Evolutionary conservation across 2,888 invertebrate genomes (phyloP), one percentile per base, ranked within the genome.

Genomic region (Diplolepis rosae): DNA sequence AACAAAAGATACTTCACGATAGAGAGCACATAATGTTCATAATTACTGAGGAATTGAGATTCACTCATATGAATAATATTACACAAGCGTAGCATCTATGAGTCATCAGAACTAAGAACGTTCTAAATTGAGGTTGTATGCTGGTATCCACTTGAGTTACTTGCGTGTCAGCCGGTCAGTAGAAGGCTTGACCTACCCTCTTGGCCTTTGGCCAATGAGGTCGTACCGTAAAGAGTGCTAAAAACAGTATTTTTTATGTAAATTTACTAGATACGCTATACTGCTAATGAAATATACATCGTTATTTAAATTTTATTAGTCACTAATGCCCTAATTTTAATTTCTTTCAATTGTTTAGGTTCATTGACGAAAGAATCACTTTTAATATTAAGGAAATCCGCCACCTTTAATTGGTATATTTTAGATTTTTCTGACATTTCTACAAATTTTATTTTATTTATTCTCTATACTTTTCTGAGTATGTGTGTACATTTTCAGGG

Each of bases 161-260:
- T 35, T 32, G 32, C 24, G 24, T 61, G 56, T 61, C 22, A 61
- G 56, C 56, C 56, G 39, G 56, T 61, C 39, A 61, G 24, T 61
- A 39, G 56, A 61, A 61, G 56, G 56, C 56, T 39, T 61, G 56
- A 61, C 56, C 56, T 61, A 61, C 35, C 56, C 35, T 61, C 56
- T 61, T 61, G 56, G 56, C 56, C 35, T 61, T 24, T 35, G 56
- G 56, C 56, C 56, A 61, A 61, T 24, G 35, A 61, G 56, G 56
- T 61, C 56, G 24, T 61, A 24, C 56, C 56, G 35, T 22, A 61
- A 50, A 50, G 50, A 61, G 35, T 61, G 56, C 22, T 35, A 61
- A 61, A 61, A 22, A 61, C 56, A n/a, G 56, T 61, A 61, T 61
- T 24, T 11, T 61, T 39, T 24, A 61, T 24, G 11, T 32, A n/a